Conservation (phyloP, 2,888 invertebrate species). For the Cheilosia urbana region DNA sequence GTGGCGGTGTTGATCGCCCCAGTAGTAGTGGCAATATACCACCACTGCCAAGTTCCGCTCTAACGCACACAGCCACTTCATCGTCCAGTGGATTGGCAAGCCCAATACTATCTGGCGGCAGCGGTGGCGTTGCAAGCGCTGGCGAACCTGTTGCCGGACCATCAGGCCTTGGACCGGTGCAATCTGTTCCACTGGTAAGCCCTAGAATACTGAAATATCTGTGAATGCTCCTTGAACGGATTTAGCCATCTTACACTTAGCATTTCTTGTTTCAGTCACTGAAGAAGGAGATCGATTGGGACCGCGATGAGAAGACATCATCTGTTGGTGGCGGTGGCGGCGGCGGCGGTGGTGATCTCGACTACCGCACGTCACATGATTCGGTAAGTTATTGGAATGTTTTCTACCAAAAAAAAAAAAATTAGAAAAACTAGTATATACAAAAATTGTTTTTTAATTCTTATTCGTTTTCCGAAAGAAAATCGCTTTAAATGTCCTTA, state of each 20-base stretch:
- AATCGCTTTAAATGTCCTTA: conserved; percentile 75
- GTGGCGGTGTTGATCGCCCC: conserved; percentile 77
- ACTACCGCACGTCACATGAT: conserved; percentile 93
- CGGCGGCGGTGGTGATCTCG: conserved; percentile 87
- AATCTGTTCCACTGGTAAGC: conserved; percentile 94
- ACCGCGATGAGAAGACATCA: conserved; percentile 91
- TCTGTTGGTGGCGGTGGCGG: conserved; percentile 85
- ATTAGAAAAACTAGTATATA: conserved; percentile 56
- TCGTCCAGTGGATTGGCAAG: conserved; percentile 79
- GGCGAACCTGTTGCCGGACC: conserved; percentile 86
- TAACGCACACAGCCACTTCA: conserved; percentile 78
- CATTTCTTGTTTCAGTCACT: conserved; percentile 87
- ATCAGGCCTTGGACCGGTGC: conserved; percentile 93
- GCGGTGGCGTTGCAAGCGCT: conserved; percentile 70
- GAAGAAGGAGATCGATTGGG: conserved; percentile 95
- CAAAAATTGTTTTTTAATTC: conserved; percentile 76
- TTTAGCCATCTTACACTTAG: conserved; percentile 71
- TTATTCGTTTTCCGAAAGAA: conserved; percentile 65
- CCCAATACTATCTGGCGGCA: conserved; percentile 78
- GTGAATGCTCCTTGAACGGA: conserved; percentile 55
- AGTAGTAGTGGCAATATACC: conserved; percentile 78
- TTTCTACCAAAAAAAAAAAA: conserved; percentile 76
- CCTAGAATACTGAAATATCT: conserved; percentile 54
- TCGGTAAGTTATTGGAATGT: conserved; percentile 87
- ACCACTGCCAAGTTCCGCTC: conserved; percentile 68